phyloP scores from a whole-genome alignment of 2,888 invertebrate genomes.

The Galeruca laticollis region DNA sequence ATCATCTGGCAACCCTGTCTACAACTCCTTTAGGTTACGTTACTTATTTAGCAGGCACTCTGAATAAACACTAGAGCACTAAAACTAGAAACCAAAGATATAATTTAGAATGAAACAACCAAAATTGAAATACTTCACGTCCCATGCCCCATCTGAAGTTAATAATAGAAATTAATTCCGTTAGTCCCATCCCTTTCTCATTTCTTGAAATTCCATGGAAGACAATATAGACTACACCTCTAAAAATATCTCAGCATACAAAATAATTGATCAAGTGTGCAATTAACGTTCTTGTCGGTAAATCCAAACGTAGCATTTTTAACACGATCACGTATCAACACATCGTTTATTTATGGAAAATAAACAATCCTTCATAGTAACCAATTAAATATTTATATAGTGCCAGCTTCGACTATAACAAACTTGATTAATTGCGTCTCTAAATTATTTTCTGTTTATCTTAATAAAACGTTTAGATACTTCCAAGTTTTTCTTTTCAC shows the following conservation, averaged over 20 bases:
- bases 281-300: conserved; percentile 42
- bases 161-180: background rate
- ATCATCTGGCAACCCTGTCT: too few species aligned
- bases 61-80: too few species aligned
- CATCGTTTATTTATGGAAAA: conserved; percentile 44
- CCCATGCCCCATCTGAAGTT: background rate
- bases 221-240: background rate
- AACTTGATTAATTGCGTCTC: conserved; percentile 33
- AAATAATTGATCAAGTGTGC: conserved; percentile 5
- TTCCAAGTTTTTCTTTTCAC: background rate
- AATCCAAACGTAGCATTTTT: conserved; percentile 45
- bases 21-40: too few species aligned
- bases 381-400: conserved; percentile 43
- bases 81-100: too few species aligned
- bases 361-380: conserved; percentile 45
- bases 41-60: too few species aligned
- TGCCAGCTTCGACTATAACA: conserved; percentile 34
- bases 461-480: conserved; percentile 15
- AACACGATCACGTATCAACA: conserved; percentile 47
- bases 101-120: too few species aligned
- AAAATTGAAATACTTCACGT: too few species aligned
- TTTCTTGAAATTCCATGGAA: background rate
- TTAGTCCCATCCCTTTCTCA: background rate
- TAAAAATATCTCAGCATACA: background rate
- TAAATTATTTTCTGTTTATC: conserved; percentile 32